Conservation (phyloP, 2,888 invertebrate genomes). For the Drosophila merina region DNA sequence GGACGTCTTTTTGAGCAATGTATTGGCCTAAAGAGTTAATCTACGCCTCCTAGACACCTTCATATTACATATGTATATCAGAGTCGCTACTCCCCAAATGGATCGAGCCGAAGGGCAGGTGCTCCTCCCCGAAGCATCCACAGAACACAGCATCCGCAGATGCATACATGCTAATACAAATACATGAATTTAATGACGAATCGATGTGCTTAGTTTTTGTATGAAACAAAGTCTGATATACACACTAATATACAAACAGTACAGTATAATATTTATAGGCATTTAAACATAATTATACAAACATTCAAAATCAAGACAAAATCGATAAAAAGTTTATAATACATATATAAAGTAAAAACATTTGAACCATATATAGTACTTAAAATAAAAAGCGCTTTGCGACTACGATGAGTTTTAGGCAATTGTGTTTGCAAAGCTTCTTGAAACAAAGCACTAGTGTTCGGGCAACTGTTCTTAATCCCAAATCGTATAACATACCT, state of each 20-base stretch:
- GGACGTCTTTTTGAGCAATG: constrained; percentile 72
- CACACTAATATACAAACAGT: constrained; percentile 79
- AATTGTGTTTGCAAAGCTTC: constrained; percentile 64
- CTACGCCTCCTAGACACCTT: constrained; percentile 66
- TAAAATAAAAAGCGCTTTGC: constrained; percentile 45
- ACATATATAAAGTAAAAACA: constrained; percentile 22
- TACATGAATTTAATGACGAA: constrained; percentile 78
- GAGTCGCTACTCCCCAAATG: neutral
- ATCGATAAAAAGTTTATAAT: constrained; percentile 17
- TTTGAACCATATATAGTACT: neutral
- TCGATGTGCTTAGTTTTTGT: constrained; percentile 79
- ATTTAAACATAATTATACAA: constrained; percentile 79
- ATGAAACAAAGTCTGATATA: constrained; percentile 82
- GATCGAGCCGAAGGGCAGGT: constrained; percentile 3
- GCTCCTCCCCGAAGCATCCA: too few relatives aligned
- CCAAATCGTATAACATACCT: constrained; percentile 28
- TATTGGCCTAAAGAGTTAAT: constrained; percentile 73
- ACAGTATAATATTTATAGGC: constrained; percentile 73
- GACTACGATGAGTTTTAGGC: constrained; percentile 62
- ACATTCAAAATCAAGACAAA: constrained; percentile 28
- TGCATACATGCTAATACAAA: constrained; percentile 51
- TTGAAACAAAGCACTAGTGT: constrained; percentile 44
- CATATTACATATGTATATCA: constrained; percentile 29
- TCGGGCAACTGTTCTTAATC: constrained; percentile 45
- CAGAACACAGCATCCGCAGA: constrained; percentile 17